These are phyloP conservation scores for Helarctos malayanus DNA, from an alignment of 2,797 vertebrate species.

Conservation along the genomic window DNA sequence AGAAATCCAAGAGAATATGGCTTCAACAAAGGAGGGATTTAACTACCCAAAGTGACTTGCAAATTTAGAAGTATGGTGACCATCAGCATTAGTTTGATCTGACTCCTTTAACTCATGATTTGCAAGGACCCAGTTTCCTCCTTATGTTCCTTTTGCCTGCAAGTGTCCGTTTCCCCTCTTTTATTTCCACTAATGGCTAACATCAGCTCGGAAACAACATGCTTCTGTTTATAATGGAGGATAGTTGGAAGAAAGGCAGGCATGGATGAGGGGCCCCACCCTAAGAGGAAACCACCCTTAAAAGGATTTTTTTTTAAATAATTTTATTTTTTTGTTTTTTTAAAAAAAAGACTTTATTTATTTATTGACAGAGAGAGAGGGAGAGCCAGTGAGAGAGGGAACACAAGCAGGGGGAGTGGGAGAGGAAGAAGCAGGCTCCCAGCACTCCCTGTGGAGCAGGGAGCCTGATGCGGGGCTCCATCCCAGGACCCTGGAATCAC, in stretches of 20 bases:
- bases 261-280: background rate
- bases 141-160: background rate
- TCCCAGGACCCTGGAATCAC: too few relatives aligned
- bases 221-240: background rate
- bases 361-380: too few relatives aligned
- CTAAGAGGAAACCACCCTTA: background rate
- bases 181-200: background rate
- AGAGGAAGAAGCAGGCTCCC: too few relatives aligned
- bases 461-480: too few relatives aligned
- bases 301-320: background rate
- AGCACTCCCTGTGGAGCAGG: too few relatives aligned
- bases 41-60: background rate
- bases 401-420: too few relatives aligned
- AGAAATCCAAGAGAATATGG: background rate
- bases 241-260: background rate
- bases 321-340: too few relatives aligned
- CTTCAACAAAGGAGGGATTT: background rate
- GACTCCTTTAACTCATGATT: background rate
- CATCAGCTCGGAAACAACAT: background rate
- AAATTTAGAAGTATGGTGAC: background rate
- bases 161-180: background rate
- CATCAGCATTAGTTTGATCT: background rate
- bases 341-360: too few relatives aligned
- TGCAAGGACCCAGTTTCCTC: background rate
- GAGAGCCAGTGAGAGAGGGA: too few relatives aligned